These are phyloP conservation scores for Rosalia funebris DNA, from an alignment of 2,888 invertebrate species.

Conservation along the genomic window DNA sequence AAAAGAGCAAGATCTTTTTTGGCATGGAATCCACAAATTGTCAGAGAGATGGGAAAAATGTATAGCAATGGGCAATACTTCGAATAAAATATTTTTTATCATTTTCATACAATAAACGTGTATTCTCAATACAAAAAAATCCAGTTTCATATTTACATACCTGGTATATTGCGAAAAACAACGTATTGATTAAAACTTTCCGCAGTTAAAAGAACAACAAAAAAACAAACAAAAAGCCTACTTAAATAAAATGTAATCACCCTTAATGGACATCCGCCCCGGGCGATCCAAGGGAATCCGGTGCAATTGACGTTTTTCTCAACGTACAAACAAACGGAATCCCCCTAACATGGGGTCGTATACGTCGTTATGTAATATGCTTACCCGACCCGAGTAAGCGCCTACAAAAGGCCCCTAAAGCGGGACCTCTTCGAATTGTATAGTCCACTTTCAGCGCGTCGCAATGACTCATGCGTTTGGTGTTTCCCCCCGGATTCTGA, in stretches of 20 bases:
- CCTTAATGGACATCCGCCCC: not conserved
- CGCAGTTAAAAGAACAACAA: too few species aligned
- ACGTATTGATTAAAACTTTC: too few species aligned
- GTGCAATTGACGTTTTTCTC: not conserved
- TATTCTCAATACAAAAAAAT: too few species aligned
- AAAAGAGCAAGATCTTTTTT: too few species aligned
- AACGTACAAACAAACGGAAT: not conserved
- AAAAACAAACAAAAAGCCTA: too few species aligned
- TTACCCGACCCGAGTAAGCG: conserved; percentile 4
- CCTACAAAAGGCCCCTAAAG: conserved; percentile 16
- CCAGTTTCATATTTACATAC: too few species aligned
- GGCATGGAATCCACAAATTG: too few species aligned
- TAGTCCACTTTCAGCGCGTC: not conserved
- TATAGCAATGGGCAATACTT: too few species aligned
- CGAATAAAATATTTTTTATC: too few species aligned
- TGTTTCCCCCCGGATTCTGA: not conserved
- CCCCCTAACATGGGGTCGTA: not conserved
- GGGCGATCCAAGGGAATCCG: not conserved
- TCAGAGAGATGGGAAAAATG: too few species aligned
- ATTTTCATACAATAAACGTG: too few species aligned
- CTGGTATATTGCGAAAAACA: too few species aligned
- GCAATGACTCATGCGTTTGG: not conserved
- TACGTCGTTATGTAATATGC: conserved; percentile 13
- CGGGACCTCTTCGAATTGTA: not conserved
- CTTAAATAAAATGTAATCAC: not conserved